phyloP scores from a whole-genome alignment of 1,140 invertebrate species.

The Andricus grossulariae region DNA sequence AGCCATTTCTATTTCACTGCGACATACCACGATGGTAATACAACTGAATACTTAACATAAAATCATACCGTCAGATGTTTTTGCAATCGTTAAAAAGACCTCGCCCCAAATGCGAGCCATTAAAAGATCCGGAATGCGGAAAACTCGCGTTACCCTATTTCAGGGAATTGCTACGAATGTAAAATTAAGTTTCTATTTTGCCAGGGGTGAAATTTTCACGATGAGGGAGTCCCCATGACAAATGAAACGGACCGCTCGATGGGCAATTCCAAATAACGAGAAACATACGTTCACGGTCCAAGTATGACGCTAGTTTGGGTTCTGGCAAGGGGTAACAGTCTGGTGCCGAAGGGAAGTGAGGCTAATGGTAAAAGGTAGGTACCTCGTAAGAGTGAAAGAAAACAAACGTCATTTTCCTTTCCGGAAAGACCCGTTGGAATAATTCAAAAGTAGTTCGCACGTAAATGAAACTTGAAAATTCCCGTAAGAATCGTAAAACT shows the following conservation, averaged over 20 bases:
- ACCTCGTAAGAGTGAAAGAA: neutral
- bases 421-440: neutral
- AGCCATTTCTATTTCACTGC: slow-evolving; percentile 12
- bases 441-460: slow-evolving; percentile 6
- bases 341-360: too few species aligned
- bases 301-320: too few species aligned
- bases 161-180: slow-evolving; percentile 9
- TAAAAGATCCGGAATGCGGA: slow-evolving; percentile 19
- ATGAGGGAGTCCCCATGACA: neutral
- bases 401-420: neutral
- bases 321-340: too few species aligned
- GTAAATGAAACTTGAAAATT: slow-evolving; percentile 17
- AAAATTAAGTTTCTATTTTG: slow-evolving; percentile 28
- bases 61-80: slow-evolving; percentile 22
- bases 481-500: neutral
- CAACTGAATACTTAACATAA: slow-evolving; percentile 19
- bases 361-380: neutral
- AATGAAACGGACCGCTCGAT: neutral
- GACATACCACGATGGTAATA: slow-evolving; percentile 10
- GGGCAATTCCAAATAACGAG: neutral
- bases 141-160: neutral
- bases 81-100: slow-evolving; percentile 18
- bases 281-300: too few species aligned
- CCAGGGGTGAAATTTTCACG: neutral
- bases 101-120: slow-evolving; percentile 1